Base-by-base conservation (phyloP, 1,140 invertebrate genomes). In the Sesamia nonagrioides region DNA sequence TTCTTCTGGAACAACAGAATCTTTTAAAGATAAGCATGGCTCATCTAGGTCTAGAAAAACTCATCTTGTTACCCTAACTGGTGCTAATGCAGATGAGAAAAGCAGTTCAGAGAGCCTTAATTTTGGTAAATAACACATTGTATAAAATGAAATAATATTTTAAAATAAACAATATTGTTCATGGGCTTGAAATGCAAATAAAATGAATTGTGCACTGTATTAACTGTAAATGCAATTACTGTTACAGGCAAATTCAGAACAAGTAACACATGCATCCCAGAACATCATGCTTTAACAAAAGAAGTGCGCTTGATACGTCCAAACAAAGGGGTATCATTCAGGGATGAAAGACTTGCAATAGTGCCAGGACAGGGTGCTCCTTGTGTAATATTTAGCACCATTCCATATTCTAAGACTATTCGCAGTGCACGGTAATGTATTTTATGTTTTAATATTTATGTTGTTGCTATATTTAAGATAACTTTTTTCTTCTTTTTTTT, bases 301-400 rank as follows among this genome's bases (percentile, higher is more conserved):
- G 96, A 97, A 87, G 95, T 97, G 7, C 95, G 96, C 88, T 88
- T 96, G 73, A 82, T 96, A 42, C 92, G 95, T 73, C 95, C 96
- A 52, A 88, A 95, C 18, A 96, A 96, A 86, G 95, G 96, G 75
- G 96, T 96, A 33, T 96, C 95, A 92, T 97, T 97, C 88, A 96
- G 95, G 78, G 97, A 98, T 92, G 97, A 98, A 90, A 96, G 98
- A 84, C 95, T 98, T 75, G 96, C 98, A 68, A 95, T 98, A 90
- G 96, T 97, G 76, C 96, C 97, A 78, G 86, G 96, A 48, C 96
- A 97, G 89, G 96, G 97, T 91, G 96, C 97, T 61, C 98, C 98
- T 45, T 97, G 98, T 92, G 94, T 97, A 81, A 95, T 98, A 73
- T 98, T 98, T 93, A 98, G 98, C 33, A 96, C 97, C 54, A 96